phyloP scores from a whole-genome alignment of 2,113 vertebrate genomes.

The Onychorhynchus coronatus region DNA sequence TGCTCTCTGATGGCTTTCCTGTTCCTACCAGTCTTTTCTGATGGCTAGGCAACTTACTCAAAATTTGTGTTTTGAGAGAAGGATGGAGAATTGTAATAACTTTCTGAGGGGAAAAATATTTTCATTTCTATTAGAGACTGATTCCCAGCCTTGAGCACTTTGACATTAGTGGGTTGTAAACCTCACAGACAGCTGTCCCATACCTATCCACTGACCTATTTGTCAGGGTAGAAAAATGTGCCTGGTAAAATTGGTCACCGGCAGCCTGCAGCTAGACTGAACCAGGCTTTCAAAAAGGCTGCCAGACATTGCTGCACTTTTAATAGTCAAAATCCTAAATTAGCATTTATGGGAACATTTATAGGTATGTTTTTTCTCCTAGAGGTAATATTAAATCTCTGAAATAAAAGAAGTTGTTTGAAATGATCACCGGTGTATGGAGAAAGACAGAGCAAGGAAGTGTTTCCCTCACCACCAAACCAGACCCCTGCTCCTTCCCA shows the following conservation, averaged over 20 bases:
- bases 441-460: background rate
- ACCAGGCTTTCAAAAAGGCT: background rate
- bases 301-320: background rate
- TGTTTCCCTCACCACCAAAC: background rate
- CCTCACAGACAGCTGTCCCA: background rate
- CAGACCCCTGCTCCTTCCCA: background rate
- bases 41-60: background rate
- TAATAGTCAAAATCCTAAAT: background rate
- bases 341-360: slow-evolving; percentile 36
- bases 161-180: background rate
- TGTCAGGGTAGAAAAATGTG: slow-evolving; percentile 20
- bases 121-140: slow-evolving; percentile 1
- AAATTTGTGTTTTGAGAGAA: background rate
- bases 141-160: background rate
- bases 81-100: background rate
- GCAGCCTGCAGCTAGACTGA: background rate
- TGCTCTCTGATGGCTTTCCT: background rate
- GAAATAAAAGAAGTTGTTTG: background rate
- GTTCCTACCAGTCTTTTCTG: background rate
- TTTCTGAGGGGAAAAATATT: background rate
- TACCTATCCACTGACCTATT: background rate
- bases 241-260: background rate
- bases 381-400: background rate
- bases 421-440: background rate
- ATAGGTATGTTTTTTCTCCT: background rate